Conservation (phyloP, 2,113 vertebrate species). For the Odocoileus virginianus region DNA sequence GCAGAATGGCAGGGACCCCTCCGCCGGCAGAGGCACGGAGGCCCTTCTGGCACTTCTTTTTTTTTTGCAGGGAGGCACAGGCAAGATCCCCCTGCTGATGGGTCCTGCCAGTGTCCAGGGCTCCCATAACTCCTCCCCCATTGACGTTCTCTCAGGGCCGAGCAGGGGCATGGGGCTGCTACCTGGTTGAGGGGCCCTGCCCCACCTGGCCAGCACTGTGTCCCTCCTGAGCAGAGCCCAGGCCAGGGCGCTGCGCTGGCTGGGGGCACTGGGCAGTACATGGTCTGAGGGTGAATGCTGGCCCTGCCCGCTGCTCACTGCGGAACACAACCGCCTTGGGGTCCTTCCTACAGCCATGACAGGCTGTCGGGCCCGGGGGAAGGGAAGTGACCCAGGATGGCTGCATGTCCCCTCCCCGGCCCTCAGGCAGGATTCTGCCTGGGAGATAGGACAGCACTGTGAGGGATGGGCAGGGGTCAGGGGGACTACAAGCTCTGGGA, state of each 20-base stretch:
- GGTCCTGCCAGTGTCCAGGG: too few species aligned
- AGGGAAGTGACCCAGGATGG: background rate
- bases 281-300: background rate
- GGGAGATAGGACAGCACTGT: background rate
- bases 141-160: too few species aligned
- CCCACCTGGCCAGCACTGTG: background rate
- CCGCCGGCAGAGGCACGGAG: background rate
- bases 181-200: background rate
- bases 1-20: background rate
- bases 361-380: background rate
- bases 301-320: background rate
- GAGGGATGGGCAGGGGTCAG: accelerated
- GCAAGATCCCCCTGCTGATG: background rate
- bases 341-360: background rate
- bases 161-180: background rate
- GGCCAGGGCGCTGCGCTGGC: background rate
- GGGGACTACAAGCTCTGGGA: background rate
- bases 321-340: too few species aligned
- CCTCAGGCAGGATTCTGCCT: background rate
- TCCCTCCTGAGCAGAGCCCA: background rate
- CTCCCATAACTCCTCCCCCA: background rate
- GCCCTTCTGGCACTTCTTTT: background rate
- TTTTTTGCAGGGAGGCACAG: background rate
- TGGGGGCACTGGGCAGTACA: too few species aligned
- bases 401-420: background rate